Evolutionary conservation across 1,140 invertebrate genomes (phyloP).

Genomic region (Goniozus legneri): DNA sequence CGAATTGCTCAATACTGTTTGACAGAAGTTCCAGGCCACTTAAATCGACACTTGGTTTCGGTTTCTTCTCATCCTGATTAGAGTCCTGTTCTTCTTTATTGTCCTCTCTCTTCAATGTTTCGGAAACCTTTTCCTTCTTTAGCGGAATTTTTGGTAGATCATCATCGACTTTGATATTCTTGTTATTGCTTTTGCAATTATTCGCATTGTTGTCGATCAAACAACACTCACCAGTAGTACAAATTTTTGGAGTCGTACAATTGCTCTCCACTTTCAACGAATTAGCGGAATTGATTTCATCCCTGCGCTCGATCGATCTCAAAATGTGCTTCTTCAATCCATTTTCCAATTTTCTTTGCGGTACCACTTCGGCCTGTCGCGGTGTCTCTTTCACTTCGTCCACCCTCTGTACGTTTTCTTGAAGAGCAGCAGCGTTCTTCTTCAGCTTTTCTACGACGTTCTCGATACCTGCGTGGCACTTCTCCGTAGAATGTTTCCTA

Average conservation of each 20-base stretch:
- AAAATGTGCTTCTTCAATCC: constrained; percentile 41
- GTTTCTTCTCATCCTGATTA: too few relatives aligned
- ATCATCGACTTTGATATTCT: constrained; percentile 17
- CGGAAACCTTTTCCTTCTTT: constrained; percentile 15
- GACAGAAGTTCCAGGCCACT: constrained; percentile 78
- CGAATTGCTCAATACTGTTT: constrained; percentile 75
- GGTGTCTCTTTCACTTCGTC: not conserved
- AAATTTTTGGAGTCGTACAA: not conserved
- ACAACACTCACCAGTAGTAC: constrained; percentile 1
- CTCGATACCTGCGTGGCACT: constrained; percentile 40
- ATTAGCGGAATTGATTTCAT: not conserved
- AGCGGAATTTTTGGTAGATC: constrained; percentile 2
- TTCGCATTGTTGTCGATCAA: constrained; percentile 24
- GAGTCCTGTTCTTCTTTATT: not conserved
- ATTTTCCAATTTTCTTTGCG: constrained; percentile 32
- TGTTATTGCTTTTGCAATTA: constrained; percentile 24
- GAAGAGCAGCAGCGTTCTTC: constrained; percentile 39
- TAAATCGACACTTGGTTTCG: constrained; percentile 59
- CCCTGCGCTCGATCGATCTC: constrained; percentile 32
- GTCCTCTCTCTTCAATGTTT: not conserved
- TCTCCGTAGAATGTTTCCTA: constrained; percentile 28
- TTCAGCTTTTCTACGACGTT: constrained; percentile 50
- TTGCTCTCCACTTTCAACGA: too few relatives aligned
- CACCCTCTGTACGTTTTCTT: constrained; percentile 12
- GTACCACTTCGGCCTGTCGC: constrained; percentile 2